Conservation (phyloP, 2,888 invertebrate genomes). For the Sussaba pulchella region DNA sequence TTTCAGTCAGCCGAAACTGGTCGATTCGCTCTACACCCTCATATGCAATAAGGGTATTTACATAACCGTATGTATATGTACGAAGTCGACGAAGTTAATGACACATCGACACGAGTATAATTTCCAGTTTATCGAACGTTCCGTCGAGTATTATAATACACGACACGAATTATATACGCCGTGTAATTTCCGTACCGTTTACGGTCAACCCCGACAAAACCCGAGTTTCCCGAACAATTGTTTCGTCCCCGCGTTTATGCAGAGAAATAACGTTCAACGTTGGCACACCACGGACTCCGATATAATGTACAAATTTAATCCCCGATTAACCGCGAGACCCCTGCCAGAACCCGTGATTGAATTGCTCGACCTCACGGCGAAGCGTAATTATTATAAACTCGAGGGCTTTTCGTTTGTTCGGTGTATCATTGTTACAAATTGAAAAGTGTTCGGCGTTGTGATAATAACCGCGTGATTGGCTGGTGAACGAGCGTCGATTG, state of each 20-base stretch:
- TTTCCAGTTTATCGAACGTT: slow-evolving; percentile 66
- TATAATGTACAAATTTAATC: slow-evolving; percentile 50
- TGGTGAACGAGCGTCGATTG: neutral
- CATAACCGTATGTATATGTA: slow-evolving; percentile 12
- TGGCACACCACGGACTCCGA: slow-evolving; percentile 11
- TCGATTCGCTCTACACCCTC: no score
- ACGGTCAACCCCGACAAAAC: neutral
- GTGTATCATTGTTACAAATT: slow-evolving; percentile 18
- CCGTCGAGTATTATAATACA: slow-evolving; percentile 5
- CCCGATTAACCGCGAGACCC: slow-evolving; percentile 26
- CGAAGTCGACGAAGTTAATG: slow-evolving; percentile 61
- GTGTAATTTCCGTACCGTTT: slow-evolving; percentile 19
- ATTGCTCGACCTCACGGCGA: neutral
- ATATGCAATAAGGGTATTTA: slow-evolving; percentile 34
- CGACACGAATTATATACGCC: neutral
- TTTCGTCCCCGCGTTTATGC: neutral
- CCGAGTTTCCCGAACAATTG: slow-evolving; percentile 12
- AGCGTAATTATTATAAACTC: neutral
- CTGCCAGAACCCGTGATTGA: neutral
- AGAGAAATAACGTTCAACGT: slow-evolving; percentile 22
- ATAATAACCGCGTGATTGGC: neutral
- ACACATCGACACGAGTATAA: slow-evolving; percentile 62
- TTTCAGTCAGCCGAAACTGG: no score
- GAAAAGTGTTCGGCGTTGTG: neutral
- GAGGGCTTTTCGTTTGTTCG: no score